Conservation (phyloP, 2,888 invertebrate genomes). For the Tholera decimalis region DNA sequence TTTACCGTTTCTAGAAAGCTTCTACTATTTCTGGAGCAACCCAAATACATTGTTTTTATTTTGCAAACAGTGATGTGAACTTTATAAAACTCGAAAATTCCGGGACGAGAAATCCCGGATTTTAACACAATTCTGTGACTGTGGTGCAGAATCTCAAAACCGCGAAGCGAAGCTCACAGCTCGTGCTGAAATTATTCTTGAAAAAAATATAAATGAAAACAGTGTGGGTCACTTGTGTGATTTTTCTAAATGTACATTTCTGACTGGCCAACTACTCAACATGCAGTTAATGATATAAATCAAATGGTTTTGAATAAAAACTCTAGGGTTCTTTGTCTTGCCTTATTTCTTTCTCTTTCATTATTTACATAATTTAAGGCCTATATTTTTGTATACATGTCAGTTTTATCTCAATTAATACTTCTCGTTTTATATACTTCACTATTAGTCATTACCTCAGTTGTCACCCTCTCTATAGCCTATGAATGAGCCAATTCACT, state of each 20-base stretch:
- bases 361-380: too few relatives aligned
- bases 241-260: background rate
- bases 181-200: constrained; percentile 12
- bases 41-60: background rate
- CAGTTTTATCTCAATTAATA: too few relatives aligned
- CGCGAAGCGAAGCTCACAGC: background rate
- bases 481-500: too few relatives aligned
- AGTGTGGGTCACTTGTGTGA: background rate
- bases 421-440: background rate
- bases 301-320: too few relatives aligned
- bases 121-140: constrained; percentile 4
- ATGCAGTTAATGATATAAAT: background rate
- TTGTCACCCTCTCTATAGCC: background rate
- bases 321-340: too few relatives aligned
- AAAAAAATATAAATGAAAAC: constrained; percentile 5
- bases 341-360: too few relatives aligned
- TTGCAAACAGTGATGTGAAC: constrained; percentile 7
- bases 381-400: too few relatives aligned
- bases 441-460: background rate
- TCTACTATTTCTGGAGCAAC: background rate
- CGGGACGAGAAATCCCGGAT: background rate
- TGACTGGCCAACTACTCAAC: background rate
- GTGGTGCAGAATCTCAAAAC: constrained; percentile 12
- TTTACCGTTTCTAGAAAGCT: background rate
- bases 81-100: constrained; percentile 14